Evolutionary conservation across 2,113 vertebrate genomes (phyloP).

Genomic region (Axis porcinus): DNA sequence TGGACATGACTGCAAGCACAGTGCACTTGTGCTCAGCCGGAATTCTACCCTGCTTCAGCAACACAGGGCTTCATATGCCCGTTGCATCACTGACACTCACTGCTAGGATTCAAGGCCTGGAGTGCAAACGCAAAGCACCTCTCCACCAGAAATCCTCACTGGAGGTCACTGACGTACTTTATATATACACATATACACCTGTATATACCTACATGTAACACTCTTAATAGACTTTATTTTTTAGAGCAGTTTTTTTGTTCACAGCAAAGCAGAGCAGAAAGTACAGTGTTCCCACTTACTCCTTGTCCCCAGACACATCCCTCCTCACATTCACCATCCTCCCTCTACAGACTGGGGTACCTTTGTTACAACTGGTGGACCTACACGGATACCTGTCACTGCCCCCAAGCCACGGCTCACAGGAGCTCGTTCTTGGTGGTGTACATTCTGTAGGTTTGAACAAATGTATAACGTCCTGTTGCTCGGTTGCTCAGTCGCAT

Average conservation of each 20-base stretch:
- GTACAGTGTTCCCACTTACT: background rate
- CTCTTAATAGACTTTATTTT: background rate
- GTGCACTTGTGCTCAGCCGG: background rate
- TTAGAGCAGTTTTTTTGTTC: background rate
- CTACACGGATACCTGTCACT: accelerated
- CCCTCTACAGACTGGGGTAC: accelerated
- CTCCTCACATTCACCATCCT: accelerated
- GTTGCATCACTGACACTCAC: background rate
- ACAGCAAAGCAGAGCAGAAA: too few species aligned
- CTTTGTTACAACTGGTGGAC: accelerated
- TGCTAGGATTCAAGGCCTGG: background rate
- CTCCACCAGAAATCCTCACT: background rate
- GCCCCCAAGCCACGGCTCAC: background rate
- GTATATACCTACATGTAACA: background rate
- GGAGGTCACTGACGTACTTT: background rate
- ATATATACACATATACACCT: background rate
- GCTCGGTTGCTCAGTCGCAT: background rate
- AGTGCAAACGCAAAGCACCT: background rate
- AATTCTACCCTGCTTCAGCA: background rate
- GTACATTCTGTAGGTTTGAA: accelerated
- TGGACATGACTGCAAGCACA: background rate
- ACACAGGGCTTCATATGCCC: background rate
- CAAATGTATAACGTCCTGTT: accelerated
- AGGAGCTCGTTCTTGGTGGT: background rate
- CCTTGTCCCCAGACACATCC: background rate